Evolutionary conservation across 2,888 invertebrate species (phyloP).

Genomic region (Microchrysa polita): DNA sequence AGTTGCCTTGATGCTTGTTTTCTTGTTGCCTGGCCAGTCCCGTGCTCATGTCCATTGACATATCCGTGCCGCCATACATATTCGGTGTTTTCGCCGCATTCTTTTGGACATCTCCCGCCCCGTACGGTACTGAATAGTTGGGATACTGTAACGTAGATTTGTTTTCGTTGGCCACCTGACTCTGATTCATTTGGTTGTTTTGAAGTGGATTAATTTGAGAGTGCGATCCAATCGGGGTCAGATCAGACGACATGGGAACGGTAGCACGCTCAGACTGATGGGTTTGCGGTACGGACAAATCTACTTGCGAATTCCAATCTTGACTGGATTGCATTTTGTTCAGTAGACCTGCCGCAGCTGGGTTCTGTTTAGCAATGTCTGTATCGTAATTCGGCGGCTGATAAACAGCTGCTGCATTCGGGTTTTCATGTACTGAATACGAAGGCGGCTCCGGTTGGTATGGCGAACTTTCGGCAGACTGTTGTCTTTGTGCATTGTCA

Average conservation of each 20-base stretch:
- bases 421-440: constrained; percentile 43
- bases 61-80: constrained; percentile 65
- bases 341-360: constrained; percentile 16
- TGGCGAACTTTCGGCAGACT: constrained; percentile 33
- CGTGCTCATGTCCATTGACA: constrained; percentile 40
- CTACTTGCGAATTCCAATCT: constrained; percentile 47
- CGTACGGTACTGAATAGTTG: constrained; percentile 58
- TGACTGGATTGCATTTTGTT: constrained; percentile 43
- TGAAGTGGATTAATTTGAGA: constrained; percentile 46
- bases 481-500: constrained; percentile 57
- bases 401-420: constrained; percentile 28
- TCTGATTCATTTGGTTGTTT: constrained; percentile 42
- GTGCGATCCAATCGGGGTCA: constrained; percentile 23
- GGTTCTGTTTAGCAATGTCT: constrained; percentile 39
- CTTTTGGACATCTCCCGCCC: constrained; percentile 42
- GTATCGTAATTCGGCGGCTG: constrained; percentile 39
- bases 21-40: constrained; percentile 36
- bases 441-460: constrained; percentile 37
- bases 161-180: constrained; percentile 63
- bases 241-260: constrained; percentile 9
- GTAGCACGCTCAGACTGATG: constrained; percentile 17
- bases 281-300: constrained; percentile 24
- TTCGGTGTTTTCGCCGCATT: constrained; percentile 62
- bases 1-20: constrained; percentile 19
- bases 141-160: constrained; percentile 61